A percentile compares a stretch with the other conserved stretches of the same genome.
phyloP scores from a whole-genome alignment of 1,140 invertebrate genomes.

The Diorhabda carinulata region DNA sequence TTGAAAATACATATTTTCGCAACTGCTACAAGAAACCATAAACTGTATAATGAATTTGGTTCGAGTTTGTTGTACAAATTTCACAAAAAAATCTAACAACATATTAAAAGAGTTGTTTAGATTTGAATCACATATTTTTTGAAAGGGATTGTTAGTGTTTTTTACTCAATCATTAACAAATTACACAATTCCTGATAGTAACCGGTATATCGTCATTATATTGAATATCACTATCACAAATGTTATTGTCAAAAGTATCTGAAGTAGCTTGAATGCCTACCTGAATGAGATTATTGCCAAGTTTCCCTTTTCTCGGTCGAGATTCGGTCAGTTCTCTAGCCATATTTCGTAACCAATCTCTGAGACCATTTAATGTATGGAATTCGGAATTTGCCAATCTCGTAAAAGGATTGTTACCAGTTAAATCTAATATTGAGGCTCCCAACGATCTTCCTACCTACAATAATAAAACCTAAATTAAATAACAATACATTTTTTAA shows the following conservation, averaged over 20 bases:
- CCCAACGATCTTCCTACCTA: conserved; percentile 80
- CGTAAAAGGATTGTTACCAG: conserved; percentile 74
- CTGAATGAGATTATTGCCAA: conserved; percentile 15
- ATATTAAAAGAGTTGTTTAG: no score
- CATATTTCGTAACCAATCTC: conserved; percentile 61
- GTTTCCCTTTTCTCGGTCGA: conserved; percentile 22
- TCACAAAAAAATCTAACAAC: no score
- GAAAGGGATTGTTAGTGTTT: not conserved
- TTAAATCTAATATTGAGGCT: conserved; percentile 77
- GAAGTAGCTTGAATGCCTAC: conserved; percentile 27
- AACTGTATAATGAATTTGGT: no score
- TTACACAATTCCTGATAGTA: conserved; percentile 23
- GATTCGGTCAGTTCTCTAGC: conserved; percentile 36
- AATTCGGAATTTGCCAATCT: conserved; percentile 75
- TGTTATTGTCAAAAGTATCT: conserved; percentile 15
- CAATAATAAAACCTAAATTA: not conserved
- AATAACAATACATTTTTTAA: no score
- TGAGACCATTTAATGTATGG: conserved; percentile 64
- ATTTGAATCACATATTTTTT: no score
- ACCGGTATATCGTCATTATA: conserved; percentile 18
- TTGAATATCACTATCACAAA: conserved; percentile 13
- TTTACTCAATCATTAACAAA: conserved; percentile 16
- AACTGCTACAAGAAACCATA: no score
- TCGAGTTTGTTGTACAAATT: no score
- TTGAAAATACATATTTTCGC: no score